A percentile compares a stretch with the other conserved stretches of the same genome.
phyloP scores from a whole-genome alignment of 2,888 invertebrate species.

The Hemaris fuciformis region DNA sequence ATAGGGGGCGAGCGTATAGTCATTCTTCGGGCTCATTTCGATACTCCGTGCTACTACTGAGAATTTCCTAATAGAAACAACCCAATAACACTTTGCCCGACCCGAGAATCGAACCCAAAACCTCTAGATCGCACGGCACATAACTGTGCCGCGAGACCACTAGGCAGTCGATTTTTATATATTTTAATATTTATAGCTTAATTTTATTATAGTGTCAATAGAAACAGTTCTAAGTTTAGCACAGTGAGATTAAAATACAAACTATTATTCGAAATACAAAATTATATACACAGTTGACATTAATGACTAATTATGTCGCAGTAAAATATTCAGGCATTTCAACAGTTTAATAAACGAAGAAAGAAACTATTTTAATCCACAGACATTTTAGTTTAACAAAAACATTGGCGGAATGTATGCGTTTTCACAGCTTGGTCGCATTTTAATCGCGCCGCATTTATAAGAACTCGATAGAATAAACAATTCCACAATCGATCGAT shows the following conservation, averaged over 20 bases:
- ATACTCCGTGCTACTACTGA: no score
- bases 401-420: background rate
- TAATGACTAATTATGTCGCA: background rate
- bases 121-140: no score
- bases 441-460: background rate
- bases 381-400: background rate
- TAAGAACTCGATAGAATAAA: background rate
- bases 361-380: background rate
- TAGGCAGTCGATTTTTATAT: no score
- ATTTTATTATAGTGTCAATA: no score
- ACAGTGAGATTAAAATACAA: no score
- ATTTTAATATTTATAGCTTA: no score
- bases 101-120: background rate
- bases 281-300: background rate
- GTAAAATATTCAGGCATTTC: background rate
- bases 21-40: no score
- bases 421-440: background rate
- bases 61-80: no score
- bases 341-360: background rate
- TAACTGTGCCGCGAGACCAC: background rate
- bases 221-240: no score
- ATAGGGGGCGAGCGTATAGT: no score
- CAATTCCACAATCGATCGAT: constrained; percentile 23
- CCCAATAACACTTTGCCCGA: background rate
- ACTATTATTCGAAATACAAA: background rate